Conservation (phyloP, 2,113 vertebrate genomes). For the Hemiscyllium ocellatum region DNA sequence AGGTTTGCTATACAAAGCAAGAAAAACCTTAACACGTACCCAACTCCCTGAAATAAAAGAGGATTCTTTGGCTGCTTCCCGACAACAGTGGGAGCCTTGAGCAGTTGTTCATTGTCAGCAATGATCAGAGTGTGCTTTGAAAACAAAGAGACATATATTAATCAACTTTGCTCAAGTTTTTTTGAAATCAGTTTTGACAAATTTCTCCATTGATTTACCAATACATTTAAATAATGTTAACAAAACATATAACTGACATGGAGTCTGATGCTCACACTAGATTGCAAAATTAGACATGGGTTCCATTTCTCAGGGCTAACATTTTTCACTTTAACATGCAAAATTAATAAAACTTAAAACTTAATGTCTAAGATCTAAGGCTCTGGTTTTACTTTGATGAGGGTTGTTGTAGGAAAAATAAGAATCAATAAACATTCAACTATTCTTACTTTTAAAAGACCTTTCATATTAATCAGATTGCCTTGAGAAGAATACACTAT, state of each 20-base stretch:
- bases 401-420: not conserved
- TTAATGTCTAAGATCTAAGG: not conserved
- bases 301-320: not conserved
- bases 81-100: constrained; percentile 91
- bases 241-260: not conserved
- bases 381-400: not conserved
- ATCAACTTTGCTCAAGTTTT: not conserved
- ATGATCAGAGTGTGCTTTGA: constrained; percentile 85
- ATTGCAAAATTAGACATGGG: not conserved
- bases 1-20: not conserved
- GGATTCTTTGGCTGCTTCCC: constrained; percentile 75
- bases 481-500: not conserved
- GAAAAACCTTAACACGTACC: constrained; percentile 61
- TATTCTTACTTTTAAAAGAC: not conserved
- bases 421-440: not conserved
- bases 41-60: constrained; percentile 88
- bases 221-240: not conserved
- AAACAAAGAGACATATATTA: not conserved
- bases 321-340: not conserved
- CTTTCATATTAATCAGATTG: not conserved
- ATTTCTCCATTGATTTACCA: not conserved
- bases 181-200: not conserved
- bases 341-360: not conserved
- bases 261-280: not conserved
- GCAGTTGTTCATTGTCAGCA: constrained; percentile 80